Base-by-base conservation (phyloP, 2,888 invertebrate genomes). In the Eupithecia tripunctaria region DNA sequence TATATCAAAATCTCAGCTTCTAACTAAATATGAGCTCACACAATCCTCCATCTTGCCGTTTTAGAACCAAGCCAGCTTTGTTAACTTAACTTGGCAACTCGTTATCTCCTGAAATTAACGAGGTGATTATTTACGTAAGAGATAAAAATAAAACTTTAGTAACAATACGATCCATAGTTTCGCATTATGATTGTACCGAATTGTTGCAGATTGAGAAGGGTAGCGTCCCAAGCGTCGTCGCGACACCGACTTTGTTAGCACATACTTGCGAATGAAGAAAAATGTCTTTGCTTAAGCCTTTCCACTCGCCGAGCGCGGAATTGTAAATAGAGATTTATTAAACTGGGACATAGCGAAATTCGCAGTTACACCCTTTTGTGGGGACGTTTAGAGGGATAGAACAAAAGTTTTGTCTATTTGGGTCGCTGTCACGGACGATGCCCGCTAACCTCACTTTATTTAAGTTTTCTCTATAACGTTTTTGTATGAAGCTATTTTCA, bases 261-360 rank as follows among this genome's bases (percentile, higher is more conserved):
- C 91, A 91, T 87, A 91, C 89, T 88, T 85, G 88, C 85, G 92
- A 93, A 94, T 94, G 93, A 93, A 93, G 93, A 94, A 93, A 93
- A 93, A 94, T 94, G 93, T 92, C 90, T 89, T 85, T 87, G 91
- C 91, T 91, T 92, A 93, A 92, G 92, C 90, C 92, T 90, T 64
- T 89, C 90, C 90, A 89, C 91, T 90, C 90, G 86, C 86, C 88
- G 89, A 86, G 89, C 88, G 86, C 84, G 84, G 90, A 90, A 89
- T 89, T 89, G 91, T 90, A 92, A 93, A 94, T 93, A 92, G 90
- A 94, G 93, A 93, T 94, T 94, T 94, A 94, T 93, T 92, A 91
- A 91, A 92, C 91, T 90, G 90, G 89, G 90, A 89, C 89, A 89
- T 83, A 83, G 88, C 85, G 85, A 87, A 88, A 88, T 88, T 89